phyloP scores from a whole-genome alignment of 2,888 invertebrate genomes.

The Pheosia gnoma region DNA sequence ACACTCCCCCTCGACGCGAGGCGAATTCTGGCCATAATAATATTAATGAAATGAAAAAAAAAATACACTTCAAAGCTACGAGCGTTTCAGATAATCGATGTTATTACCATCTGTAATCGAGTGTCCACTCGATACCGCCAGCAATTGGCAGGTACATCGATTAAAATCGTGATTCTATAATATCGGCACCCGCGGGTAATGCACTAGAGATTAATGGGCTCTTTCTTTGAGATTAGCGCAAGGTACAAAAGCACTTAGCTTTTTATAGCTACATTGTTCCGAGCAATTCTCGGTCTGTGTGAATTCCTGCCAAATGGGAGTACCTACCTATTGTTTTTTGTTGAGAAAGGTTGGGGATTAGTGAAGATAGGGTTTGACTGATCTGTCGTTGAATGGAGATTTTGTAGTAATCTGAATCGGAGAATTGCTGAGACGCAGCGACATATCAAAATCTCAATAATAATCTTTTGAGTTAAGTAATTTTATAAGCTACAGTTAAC shows the following conservation, averaged over 20 bases:
- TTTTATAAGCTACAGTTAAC: no score
- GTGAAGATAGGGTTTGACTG: not conserved
- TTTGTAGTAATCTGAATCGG: not conserved
- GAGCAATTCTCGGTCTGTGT: slow-evolving; percentile 17
- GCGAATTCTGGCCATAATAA: no score
- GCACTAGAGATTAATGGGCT: slow-evolving; percentile 34
- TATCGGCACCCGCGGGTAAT: slow-evolving; percentile 15
- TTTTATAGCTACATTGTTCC: slow-evolving; percentile 24
- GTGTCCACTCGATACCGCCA: slow-evolving; percentile 25
- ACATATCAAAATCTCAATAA: no score
- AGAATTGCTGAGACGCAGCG: not conserved
- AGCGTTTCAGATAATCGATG: not conserved
- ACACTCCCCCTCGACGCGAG: no score
- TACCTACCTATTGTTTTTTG: slow-evolving; percentile 15
- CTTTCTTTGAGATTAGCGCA: slow-evolving; percentile 28
- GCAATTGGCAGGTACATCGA: slow-evolving; percentile 41
- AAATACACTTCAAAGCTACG: no score
- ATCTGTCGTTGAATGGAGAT: not conserved
- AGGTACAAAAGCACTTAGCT: slow-evolving; percentile 33
- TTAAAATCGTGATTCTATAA: slow-evolving; percentile 20
- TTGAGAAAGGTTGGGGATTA: not conserved
- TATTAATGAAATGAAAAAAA: no score
- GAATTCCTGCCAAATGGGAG: slow-evolving; percentile 9
- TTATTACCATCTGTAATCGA: slow-evolving; percentile 14
- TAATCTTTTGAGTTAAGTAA: no score